Evolutionary conservation across 2,888 invertebrate species (phyloP).

Genomic region (Stenodera caucasica): DNA sequence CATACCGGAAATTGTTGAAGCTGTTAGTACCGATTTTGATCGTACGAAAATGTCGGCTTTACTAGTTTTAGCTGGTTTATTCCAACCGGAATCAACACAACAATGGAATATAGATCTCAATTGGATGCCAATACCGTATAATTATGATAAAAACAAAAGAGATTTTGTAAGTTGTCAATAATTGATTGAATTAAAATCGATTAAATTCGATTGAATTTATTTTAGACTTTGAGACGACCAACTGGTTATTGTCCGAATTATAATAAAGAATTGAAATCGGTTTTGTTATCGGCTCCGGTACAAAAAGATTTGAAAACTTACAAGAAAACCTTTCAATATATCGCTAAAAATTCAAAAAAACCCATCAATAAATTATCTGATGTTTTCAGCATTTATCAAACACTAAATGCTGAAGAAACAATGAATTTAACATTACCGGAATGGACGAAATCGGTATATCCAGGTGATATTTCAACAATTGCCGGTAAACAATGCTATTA

Average conservation of each 20-base stretch:
- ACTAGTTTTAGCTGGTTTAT: conserved; percentile 69
- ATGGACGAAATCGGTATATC: conserved; percentile 53
- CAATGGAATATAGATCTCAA: conserved; percentile 56
- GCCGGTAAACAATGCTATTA: conserved; percentile 53
- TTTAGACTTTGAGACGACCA: conserved; percentile 47
- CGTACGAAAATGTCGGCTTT: conserved; percentile 76
- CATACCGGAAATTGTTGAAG: conserved; percentile 53
- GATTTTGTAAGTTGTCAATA: too few relatives aligned
- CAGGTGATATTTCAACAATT: conserved; percentile 47
- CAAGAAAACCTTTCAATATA: conserved; percentile 39
- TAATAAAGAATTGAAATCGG: conserved; percentile 43
- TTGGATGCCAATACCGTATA: conserved; percentile 66
- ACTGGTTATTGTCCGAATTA: conserved; percentile 49
- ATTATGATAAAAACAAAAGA: conserved; percentile 38
- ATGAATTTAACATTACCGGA: conserved; percentile 53
- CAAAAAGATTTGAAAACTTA: conserved; percentile 38
- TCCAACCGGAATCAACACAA: conserved; percentile 61
- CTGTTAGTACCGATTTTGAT: conserved; percentile 69
- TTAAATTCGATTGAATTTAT: not conserved
- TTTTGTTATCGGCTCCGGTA: conserved; percentile 39
- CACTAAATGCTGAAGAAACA: conserved; percentile 47
- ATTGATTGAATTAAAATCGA: too few relatives aligned
- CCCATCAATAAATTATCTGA: conserved; percentile 38
- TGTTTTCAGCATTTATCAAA: conserved; percentile 48
- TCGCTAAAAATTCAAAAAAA: conserved; percentile 43